These are phyloP conservation scores for Drosophila neocordata DNA, from an alignment of 1,140 invertebrate species.

Conservation along the genomic window DNA sequence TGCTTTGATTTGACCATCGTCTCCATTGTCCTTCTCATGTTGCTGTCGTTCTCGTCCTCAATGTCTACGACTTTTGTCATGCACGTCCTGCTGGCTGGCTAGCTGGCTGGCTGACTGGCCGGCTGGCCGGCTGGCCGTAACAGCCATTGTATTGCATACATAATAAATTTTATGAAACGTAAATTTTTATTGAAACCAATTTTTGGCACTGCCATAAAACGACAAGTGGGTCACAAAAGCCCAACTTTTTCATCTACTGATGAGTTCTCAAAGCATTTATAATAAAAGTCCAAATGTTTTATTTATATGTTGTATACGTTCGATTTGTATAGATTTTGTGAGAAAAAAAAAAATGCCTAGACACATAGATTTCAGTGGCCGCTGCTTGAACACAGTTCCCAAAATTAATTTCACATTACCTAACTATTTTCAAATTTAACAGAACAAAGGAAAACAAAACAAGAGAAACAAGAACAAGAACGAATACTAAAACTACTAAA, in stretches of 20 bases:
- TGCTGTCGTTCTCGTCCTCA: slow-evolving; percentile 13
- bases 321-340: slow-evolving; percentile 56
- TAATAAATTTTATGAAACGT: slow-evolving; percentile 81
- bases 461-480: slow-evolving; percentile 28
- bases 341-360: not conserved
- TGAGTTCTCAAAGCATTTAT: slow-evolving; percentile 35
- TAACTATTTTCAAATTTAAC: slow-evolving; percentile 24
- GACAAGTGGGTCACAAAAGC: slow-evolving; percentile 41
- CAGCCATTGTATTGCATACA: slow-evolving; percentile 73
- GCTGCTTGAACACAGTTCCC: not conserved
- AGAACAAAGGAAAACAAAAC: slow-evolving; percentile 36
- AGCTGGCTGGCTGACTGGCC: slow-evolving; percentile 14
- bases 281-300: slow-evolving; percentile 69
- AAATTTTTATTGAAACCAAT: slow-evolving; percentile 80
- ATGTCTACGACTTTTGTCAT: slow-evolving; percentile 17
- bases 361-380: not conserved
- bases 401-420: slow-evolving; percentile 58
- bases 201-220: slow-evolving; percentile 77
- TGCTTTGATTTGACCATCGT: slow-evolving; percentile 65
- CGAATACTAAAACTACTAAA: slow-evolving; percentile 27
- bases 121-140: slow-evolving; percentile 16
- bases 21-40: slow-evolving; percentile 22
- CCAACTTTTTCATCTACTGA: slow-evolving; percentile 28
- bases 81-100: slow-evolving; percentile 9
- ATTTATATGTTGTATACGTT: slow-evolving; percentile 56